phyloP scores from a whole-genome alignment of 2,113 vertebrate genomes.

The Spermophilus dauricus region DNA sequence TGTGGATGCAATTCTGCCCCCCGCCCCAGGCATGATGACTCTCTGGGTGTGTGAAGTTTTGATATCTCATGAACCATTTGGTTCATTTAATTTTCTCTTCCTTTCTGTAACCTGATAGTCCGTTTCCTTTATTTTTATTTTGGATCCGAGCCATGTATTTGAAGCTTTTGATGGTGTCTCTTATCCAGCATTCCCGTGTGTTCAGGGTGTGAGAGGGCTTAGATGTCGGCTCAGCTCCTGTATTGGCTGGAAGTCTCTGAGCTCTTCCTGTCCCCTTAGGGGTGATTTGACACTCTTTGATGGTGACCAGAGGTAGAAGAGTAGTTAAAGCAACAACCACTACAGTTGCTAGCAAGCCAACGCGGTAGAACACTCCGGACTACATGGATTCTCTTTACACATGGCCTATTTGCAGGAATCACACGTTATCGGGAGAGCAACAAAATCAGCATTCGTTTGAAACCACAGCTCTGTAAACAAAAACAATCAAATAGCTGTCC shows the following conservation, averaged over 20 bases:
- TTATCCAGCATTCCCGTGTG: background rate
- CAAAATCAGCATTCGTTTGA: background rate
- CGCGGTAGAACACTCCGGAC: background rate
- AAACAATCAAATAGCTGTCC: background rate
- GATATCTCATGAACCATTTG: background rate
- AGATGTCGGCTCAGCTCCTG: background rate
- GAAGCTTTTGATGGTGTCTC: conserved; percentile 24
- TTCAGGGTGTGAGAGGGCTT: background rate
- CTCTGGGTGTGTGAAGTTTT: background rate
- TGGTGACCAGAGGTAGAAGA: background rate
- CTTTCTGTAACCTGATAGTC: conserved; percentile 7
- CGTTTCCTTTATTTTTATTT: conserved; percentile 48
- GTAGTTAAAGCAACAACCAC: background rate
- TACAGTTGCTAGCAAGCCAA: background rate
- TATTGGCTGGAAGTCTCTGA: background rate
- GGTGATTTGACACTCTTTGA: background rate
- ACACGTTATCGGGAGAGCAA: background rate
- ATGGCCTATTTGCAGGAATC: background rate
- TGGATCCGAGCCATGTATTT: conserved; percentile 1
- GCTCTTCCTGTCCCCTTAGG: background rate
- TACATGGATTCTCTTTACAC: background rate
- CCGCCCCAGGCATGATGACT: background rate
- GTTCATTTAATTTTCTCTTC: conserved; percentile 27
- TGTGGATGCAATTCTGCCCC: background rate
- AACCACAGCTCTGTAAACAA: background rate